Base-by-base conservation (phyloP, 2,888 invertebrate genomes). In the Drosophila picticornis region DNA sequence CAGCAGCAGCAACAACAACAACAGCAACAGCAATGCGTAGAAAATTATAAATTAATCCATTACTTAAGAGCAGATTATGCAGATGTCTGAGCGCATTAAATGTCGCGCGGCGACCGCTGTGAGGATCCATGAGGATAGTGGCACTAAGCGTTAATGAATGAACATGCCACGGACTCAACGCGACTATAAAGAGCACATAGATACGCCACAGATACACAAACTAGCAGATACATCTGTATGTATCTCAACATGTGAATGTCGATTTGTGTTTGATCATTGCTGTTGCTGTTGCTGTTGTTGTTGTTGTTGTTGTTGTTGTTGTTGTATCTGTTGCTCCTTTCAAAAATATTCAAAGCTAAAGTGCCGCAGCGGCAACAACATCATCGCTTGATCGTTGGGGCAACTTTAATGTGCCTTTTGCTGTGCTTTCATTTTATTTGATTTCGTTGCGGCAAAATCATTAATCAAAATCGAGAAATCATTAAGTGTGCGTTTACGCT, bases 11-110 rank as follows among this genome's bases (percentile, higher is more conserved):
- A 36, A 19, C 56, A 38, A 10, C 32, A 53, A 32, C 25, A 56
- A 10, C 40, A 29, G 6, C 31, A 52, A 22, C n/a, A 31, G 22
- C 52, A 40, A 31, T 70, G 85, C 83, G 72, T 73, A 64, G 73
- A 81, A 78, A 88, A 85, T 84, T 89, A 88, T 81, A 85, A 88
- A 88, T 90, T 88, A 88, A 88, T 85, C 85, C 90, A 88, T 88
- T 90, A 89, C 85, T 84, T 84, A 84, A 80, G 82, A 76, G 74
- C 78, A 80, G 88, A 89, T 88, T 88, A 83, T 83, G 81, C 84
- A 81, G 76, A 81, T 88, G 82, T 84, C 86, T 61, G 81, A 75
- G 69, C 80, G 88, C 80, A 88, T 86, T 83, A 88, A 81, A 63
- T 75, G 72, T 79, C 75, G 72, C 59, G 46, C 69, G 66, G 52